Conservation (phyloP, 37 sponge, comb jelly and placozoan genomes). For the Ephydatia muelleri region DNA sequence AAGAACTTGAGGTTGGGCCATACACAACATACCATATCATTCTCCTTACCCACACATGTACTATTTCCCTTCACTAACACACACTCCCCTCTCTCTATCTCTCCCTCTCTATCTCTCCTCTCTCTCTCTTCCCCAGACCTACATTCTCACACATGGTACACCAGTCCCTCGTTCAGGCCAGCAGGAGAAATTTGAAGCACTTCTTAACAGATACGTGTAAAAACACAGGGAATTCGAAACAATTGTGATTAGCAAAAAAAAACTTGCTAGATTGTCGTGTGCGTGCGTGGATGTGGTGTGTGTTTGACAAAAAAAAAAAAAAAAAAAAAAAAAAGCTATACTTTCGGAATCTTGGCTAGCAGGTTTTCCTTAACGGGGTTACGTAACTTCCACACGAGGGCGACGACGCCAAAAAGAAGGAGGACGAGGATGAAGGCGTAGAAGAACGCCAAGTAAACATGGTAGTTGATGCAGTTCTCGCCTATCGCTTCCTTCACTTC, state of each 20-base stretch:
- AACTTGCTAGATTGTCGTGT: too few relatives aligned
- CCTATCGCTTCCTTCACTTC: constrained; percentile 6
- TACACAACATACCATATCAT: too few relatives aligned
- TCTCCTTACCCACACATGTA: too few relatives aligned
- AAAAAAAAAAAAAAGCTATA: too few relatives aligned
- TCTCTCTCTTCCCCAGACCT: constrained; percentile 18
- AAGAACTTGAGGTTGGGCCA: constrained; percentile 37
- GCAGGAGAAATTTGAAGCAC: constrained; percentile 64
- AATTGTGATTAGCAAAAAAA: too few relatives aligned
- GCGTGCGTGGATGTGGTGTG: too few relatives aligned
- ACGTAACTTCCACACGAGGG: constrained; percentile 12
- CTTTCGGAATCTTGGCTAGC: too few relatives aligned
- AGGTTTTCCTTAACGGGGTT: too few relatives aligned
- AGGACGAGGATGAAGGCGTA: constrained; percentile 29
- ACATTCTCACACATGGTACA: constrained; percentile 40
- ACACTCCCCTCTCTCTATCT: too few relatives aligned
- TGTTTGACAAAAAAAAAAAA: too few relatives aligned
- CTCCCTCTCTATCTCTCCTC: too few relatives aligned
- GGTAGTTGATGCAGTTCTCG: constrained; percentile 21
- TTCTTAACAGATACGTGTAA: constrained; percentile 57
- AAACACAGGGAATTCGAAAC: neutral
- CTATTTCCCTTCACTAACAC: too few relatives aligned
- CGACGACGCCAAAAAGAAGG: constrained; percentile 15
- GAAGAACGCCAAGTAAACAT: neutral
- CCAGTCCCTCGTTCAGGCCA: constrained; percentile 45